Evolutionary conservation across 1,140 invertebrate genomes (phyloP), one percentile per base, ranked within the genome.

Genomic region (Uloborus diversus): DNA sequence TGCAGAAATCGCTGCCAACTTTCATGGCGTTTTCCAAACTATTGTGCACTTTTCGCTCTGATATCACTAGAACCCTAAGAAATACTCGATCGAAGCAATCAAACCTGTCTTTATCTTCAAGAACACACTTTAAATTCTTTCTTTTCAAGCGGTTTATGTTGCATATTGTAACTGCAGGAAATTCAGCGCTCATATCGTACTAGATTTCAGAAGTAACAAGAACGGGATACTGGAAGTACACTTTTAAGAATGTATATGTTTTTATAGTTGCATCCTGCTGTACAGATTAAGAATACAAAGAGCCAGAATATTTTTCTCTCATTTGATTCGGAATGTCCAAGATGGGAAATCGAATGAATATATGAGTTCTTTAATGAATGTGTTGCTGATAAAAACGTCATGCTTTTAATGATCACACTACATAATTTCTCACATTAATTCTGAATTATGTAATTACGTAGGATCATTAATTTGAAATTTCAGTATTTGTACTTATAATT

Each of bases 141-240:
- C 23, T 53, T 53, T 53, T 68, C 37, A 68, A 27, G 9, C 42
- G 23, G 14, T 68, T 68, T 17, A 68, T 14, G n/a, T 68, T 68
- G 23, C 65, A 68, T 3, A 68, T n/a, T 4, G 65, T 68, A 28
- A 68, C 65, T 9, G 65, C 65, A 2, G 65, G 65, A 17, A 68
- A 68, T 17, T 51, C 25, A 0, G n/a, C 9, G 32, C 20, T 49
- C 25, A 7, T 2, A 4, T 51, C 4, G n/a, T 49, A 14, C 30
- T 68, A 37, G 1, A 68, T 7, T 14, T 51, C 23, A 3, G 53
- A 7, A 30, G 49, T 68, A 11, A 68, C 28, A 2, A 51, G 20
- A 5, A 68, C 47, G 2, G 65, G 65, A 35, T 68, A 68, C 25
- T 32, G 20, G 25, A 68, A 51, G 17, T 68, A 68, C 11, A 68